phyloP scores from a whole-genome alignment of 2,113 vertebrate species.

The Electrona antarctica region DNA sequence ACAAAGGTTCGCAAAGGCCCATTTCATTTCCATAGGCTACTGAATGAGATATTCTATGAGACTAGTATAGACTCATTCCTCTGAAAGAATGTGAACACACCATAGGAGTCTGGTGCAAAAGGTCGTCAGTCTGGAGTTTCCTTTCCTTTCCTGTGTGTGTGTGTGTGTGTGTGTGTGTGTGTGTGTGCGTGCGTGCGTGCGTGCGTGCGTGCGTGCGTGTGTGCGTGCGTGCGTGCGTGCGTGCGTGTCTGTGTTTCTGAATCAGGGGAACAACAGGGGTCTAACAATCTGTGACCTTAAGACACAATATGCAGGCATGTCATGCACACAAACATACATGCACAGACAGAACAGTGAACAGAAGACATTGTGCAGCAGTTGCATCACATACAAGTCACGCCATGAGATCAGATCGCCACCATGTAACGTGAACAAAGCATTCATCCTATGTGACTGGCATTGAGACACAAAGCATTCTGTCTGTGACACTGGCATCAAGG shows the following conservation, averaged over 20 bases:
- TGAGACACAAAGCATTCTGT: not conserved
- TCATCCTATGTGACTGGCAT: not conserved
- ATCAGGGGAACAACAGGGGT: conserved; percentile 29
- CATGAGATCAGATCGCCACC: conserved; percentile 24
- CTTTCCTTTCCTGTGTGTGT: not conserved
- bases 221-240: not conserved
- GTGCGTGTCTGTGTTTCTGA: conserved; percentile 3
- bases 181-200: too few relatives aligned
- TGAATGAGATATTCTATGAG: conserved; percentile 23
- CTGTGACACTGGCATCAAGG: conserved; percentile 7
- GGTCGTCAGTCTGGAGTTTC: conserved; percentile 44
- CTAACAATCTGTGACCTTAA: conserved; percentile 19
- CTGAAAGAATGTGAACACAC: conserved; percentile 51
- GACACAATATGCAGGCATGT: not conserved
- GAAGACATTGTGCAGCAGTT: conserved; percentile 16
- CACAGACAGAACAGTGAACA: not conserved
- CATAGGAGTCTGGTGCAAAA: conserved; percentile 48
- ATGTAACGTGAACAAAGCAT: conserved; percentile 30
- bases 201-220: not conserved
- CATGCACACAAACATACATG: not conserved
- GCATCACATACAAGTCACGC: conserved; percentile 26
- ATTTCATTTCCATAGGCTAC: conserved; percentile 12
- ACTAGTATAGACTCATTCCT: conserved; percentile 1
- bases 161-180: conserved; percentile 14
- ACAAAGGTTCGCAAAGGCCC: not conserved